Evolutionary conservation across 2,888 invertebrate genomes (phyloP).

Genomic region (Drosophila leonis): DNA sequence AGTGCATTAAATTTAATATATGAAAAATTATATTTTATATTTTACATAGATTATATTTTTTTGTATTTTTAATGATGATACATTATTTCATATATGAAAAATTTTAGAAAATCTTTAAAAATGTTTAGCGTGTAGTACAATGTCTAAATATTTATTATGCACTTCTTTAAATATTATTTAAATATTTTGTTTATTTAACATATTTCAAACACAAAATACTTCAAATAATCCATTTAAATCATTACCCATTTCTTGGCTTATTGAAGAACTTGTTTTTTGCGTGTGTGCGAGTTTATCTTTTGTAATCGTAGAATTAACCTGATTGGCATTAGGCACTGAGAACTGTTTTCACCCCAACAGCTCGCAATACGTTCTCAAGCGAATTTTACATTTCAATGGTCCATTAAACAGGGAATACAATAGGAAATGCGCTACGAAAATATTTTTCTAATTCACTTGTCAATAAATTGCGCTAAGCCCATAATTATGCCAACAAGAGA

Average conservation of each 20-base stretch:
- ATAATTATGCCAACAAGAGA: slow-evolving; percentile 74
- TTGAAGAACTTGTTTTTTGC: not conserved
- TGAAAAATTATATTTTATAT: too few species aligned
- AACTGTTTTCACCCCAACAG: slow-evolving; percentile 36
- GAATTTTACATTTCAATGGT: slow-evolving; percentile 57
- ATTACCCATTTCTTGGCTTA: not conserved
- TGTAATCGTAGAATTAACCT: slow-evolving; percentile 37
- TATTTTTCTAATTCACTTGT: slow-evolving; percentile 78
- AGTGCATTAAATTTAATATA: too few species aligned
- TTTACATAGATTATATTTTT: too few species aligned
- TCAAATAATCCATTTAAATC: not conserved
- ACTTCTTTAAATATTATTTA: not conserved
- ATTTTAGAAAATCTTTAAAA: too few species aligned
- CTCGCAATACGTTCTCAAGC: slow-evolving; percentile 47
- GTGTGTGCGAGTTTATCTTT: slow-evolving; percentile 4
- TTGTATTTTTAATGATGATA: too few species aligned
- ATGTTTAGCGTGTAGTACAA: too few species aligned
- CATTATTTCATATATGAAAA: too few species aligned
- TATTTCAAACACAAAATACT: not conserved
- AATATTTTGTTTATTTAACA: not conserved
- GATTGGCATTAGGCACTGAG: slow-evolving; percentile 16
- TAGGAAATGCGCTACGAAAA: slow-evolving; percentile 35
- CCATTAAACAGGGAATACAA: slow-evolving; percentile 48
- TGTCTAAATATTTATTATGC: too few species aligned
- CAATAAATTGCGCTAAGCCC: slow-evolving; percentile 76